phyloP scores from a whole-genome alignment of 2,113 vertebrate genomes.

The Monopterus albus region DNA sequence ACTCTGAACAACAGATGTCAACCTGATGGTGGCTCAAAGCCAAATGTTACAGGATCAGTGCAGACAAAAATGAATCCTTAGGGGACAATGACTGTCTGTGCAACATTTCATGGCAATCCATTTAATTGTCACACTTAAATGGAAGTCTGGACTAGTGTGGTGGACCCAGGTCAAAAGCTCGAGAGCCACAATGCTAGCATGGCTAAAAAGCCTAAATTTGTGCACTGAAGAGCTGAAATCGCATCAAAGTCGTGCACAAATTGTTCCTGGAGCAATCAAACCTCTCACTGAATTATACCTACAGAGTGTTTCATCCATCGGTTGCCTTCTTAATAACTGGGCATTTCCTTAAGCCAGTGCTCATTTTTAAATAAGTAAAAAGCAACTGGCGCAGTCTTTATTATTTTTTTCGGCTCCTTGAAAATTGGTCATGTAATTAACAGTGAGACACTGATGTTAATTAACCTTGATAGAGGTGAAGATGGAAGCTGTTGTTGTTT shows the following conservation, averaged over 20 bases:
- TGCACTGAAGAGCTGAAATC: neutral
- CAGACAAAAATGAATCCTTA: neutral
- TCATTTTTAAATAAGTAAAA: slow-evolving; percentile 33
- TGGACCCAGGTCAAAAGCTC: neutral
- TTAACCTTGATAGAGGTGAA: slow-evolving; percentile 78
- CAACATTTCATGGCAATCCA: neutral
- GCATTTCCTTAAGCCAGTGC: slow-evolving; percentile 1
- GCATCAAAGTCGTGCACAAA: neutral
- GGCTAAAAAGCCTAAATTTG: neutral
- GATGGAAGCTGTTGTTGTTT: slow-evolving; percentile 68
- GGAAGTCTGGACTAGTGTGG: neutral
- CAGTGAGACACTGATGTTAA: slow-evolving; percentile 64
- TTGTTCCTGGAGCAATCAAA: neutral
- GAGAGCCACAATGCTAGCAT: neutral
- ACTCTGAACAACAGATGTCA: neutral
- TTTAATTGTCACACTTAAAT: neutral
- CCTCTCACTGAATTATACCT: neutral
- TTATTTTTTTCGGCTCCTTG: slow-evolving; percentile 48
- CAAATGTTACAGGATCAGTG: neutral
- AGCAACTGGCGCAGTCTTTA: slow-evolving; percentile 40
- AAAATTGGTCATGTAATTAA: slow-evolving; percentile 71
- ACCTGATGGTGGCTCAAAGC: neutral
- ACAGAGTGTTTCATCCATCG: neutral
- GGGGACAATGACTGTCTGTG: neutral
- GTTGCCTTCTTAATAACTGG: neutral